Conservation (phyloP, 92 coral and sea anemone species). For the Heliopora coerulea region DNA sequence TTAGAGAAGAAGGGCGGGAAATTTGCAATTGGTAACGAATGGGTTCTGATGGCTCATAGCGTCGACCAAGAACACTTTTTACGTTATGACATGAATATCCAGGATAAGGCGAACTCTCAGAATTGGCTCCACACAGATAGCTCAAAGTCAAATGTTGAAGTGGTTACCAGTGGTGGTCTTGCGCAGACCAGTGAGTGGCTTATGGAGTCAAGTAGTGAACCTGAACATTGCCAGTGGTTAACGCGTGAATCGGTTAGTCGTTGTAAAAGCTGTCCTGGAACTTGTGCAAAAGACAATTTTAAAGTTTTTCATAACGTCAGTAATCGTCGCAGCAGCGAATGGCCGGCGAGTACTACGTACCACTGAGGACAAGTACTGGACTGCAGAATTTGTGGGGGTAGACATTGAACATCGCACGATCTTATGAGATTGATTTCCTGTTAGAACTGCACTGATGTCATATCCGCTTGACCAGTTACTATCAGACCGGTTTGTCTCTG, state of each 20-base stretch:
- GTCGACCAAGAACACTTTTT: too few relatives aligned
- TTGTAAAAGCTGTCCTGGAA: conserved; percentile 76
- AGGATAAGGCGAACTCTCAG: neutral
- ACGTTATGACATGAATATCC: neutral
- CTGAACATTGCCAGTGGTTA: conserved; percentile 32
- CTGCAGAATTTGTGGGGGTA: too few relatives aligned
- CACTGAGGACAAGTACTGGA: neutral
- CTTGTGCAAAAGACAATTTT: conserved; percentile 75
- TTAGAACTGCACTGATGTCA: too few relatives aligned
- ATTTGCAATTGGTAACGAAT: neutral
- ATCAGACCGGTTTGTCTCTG: too few relatives aligned
- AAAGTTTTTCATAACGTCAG: conserved; percentile 62
- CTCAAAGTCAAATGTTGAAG: neutral
- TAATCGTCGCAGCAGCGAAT: conserved; percentile 53
- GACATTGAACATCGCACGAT: too few relatives aligned
- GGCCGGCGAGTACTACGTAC: conserved; percentile 61
- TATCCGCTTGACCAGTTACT: too few relatives aligned
- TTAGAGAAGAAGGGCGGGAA: neutral
- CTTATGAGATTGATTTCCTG: too few relatives aligned
- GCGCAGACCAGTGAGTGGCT: conserved; percentile 27
- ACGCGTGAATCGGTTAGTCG: conserved; percentile 46
- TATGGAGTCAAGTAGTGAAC: conserved; percentile 6
- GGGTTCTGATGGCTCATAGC: neutral
- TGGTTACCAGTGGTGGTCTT: neutral
- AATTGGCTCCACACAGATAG: neutral